Conservation (phyloP, 1,140 invertebrate species). For the Drosophila rufa region DNA sequence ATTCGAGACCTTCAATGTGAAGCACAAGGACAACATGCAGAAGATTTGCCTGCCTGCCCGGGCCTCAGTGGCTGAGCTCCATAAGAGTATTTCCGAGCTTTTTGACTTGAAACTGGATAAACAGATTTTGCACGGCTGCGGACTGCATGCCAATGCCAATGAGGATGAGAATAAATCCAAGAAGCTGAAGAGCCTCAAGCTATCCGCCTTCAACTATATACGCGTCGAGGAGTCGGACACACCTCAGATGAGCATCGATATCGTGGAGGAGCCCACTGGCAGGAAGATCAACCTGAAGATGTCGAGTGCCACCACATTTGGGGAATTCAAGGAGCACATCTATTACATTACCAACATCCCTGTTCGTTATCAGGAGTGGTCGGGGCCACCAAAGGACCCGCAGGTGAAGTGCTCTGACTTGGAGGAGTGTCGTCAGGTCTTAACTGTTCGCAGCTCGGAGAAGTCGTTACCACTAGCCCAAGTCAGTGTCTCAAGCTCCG, state of each 20-base stretch:
- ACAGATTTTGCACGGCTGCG: constrained; percentile 3
- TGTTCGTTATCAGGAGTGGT: constrained; percentile 91
- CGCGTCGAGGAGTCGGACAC: neutral
- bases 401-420: constrained; percentile 40
- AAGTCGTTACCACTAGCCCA: neutral
- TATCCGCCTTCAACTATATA: neutral
- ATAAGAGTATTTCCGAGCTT: neutral
- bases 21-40: neutral
- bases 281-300: constrained; percentile 91
- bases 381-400: constrained; percentile 86
- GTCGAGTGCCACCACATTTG: constrained; percentile 90
- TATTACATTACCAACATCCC: constrained; percentile 93
- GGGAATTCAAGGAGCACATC: constrained; percentile 92
- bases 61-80: neutral
- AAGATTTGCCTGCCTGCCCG: neutral
- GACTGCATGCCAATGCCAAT: neutral
- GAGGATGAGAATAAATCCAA: neutral
- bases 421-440: neutral
- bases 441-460: neutral
- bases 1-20: neutral
- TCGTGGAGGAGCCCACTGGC: constrained; percentile 53
- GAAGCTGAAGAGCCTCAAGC: neutral
- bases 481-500: neutral
- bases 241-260: neutral
- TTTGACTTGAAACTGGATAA: neutral